A percentile compares a stretch with the other conserved stretches of the same genome.
These are phyloP conservation scores for Enteromius trimaculatus DNA, from an alignment of 2,797 vertebrate genomes.

Conservation along the genomic window DNA sequence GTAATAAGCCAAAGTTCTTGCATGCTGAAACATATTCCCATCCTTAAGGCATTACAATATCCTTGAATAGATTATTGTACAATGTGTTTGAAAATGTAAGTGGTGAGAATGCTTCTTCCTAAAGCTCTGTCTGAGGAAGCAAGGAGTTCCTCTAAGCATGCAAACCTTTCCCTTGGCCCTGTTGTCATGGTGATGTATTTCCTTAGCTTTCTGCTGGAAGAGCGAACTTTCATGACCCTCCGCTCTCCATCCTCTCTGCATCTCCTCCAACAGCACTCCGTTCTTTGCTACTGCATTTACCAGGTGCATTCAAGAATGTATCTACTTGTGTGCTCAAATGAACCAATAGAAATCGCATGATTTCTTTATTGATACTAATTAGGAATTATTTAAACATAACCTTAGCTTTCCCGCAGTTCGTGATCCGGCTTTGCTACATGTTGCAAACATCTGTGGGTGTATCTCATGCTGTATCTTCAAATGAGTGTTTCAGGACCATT, in stretches of 20 bases:
- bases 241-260: constrained; percentile 56
- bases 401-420: neutral
- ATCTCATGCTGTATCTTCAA: constrained; percentile 15
- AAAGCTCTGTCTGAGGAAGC: constrained; percentile 66
- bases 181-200: constrained; percentile 75
- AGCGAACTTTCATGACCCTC: constrained; percentile 61
- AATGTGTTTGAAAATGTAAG: neutral
- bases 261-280: constrained; percentile 40
- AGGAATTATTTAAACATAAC: neutral
- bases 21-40: constrained; percentile 31
- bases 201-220: constrained; percentile 61
- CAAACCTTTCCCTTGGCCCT: constrained; percentile 59
- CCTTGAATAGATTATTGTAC: constrained; percentile 36
- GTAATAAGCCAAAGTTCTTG: constrained; percentile 13
- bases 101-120: constrained; percentile 47
- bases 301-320: neutral
- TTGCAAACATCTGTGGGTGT: constrained; percentile 14
- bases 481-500: neutral
- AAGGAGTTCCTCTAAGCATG: constrained; percentile 59
- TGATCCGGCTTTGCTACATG: constrained; percentile 9
- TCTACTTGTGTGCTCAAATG: neutral
- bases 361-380: neutral
- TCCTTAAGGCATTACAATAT: constrained; percentile 10
- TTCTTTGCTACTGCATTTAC: constrained; percentile 22
- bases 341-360: neutral